phyloP scores from a whole-genome alignment of 2,888 invertebrate species.

The Drosophila phalerata region DNA sequence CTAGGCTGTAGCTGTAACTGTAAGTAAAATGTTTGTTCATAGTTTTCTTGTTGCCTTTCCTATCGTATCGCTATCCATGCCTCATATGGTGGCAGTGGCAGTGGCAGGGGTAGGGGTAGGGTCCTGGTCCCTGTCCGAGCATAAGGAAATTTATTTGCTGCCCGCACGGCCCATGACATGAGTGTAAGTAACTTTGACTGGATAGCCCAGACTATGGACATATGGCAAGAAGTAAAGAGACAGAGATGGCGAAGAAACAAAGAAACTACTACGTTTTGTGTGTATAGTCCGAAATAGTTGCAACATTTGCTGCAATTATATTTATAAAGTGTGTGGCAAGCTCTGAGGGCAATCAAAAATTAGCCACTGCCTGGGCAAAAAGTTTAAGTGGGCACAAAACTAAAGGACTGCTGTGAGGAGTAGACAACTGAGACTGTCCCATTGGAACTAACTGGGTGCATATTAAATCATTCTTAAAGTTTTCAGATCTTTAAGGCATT shows the following conservation, averaged over 20 bases:
- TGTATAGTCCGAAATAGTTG: slow-evolving; percentile 50
- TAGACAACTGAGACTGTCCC: slow-evolving; percentile 1
- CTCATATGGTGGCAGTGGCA: background rate
- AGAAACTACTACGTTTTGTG: slow-evolving; percentile 7
- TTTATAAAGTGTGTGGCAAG: slow-evolving; percentile 49
- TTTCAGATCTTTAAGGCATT: slow-evolving; percentile 1
- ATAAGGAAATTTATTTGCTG: slow-evolving; percentile 67
- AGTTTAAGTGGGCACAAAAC: slow-evolving; percentile 12
- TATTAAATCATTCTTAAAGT: slow-evolving; percentile 6
- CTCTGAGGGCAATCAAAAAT: slow-evolving; percentile 56
- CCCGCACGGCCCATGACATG: slow-evolving; percentile 49
- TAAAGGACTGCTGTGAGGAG: background rate
- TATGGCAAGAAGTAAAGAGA: background rate
- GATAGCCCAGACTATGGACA: slow-evolving; percentile 22
- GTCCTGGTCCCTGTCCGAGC: slow-evolving; percentile 15
- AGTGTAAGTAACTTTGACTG: slow-evolving; percentile 57
- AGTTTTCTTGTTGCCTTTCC: slow-evolving; percentile 56
- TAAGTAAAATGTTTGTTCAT: slow-evolving; percentile 70
- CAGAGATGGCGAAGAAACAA: background rate
- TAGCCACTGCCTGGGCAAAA: slow-evolving; percentile 40
- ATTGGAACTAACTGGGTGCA: background rate
- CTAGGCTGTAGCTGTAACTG: slow-evolving; percentile 49
- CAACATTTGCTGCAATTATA: slow-evolving; percentile 72
- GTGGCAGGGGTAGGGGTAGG: too few species aligned
- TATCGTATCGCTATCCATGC: slow-evolving; percentile 16